Evolutionary conservation across 2,797 vertebrate genomes (phyloP).

Genomic region (Pangasius krempfi): DNA sequence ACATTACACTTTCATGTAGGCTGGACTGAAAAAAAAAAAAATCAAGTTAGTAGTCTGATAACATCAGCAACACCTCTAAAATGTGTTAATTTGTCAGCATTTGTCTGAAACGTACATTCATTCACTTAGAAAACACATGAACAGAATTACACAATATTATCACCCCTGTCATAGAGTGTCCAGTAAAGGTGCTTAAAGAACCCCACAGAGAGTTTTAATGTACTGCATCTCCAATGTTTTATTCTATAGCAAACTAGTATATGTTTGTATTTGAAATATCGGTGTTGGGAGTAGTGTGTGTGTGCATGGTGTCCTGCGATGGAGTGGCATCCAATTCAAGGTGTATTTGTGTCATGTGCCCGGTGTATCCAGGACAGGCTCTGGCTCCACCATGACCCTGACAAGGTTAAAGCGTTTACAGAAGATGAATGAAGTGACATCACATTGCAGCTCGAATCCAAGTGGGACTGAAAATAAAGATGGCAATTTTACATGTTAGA

Average conservation of each 20-base stretch:
- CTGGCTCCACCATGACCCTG: neutral
- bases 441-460: neutral
- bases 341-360: neutral
- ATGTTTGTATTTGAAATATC: neutral
- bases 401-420: neutral
- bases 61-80: neutral
- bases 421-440: neutral
- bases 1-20: neutral
- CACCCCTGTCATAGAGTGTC: neutral
- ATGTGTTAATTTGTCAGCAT: neutral
- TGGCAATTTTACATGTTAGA: neutral
- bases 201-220: neutral
- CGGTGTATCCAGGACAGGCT: neutral
- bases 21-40: neutral
- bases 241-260: neutral
- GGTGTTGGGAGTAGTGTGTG: slow-evolving; percentile 4
- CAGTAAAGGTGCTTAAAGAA: neutral
- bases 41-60: neutral
- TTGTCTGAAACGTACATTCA: neutral
- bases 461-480: neutral
- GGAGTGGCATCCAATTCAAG: neutral
- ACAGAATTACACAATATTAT: neutral
- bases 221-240: neutral
- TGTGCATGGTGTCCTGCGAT: neutral
- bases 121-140: too few species aligned